These are phyloP conservation scores for Panorpa germanica DNA, from an alignment of 2,888 invertebrate species.

Conservation along the genomic window DNA sequence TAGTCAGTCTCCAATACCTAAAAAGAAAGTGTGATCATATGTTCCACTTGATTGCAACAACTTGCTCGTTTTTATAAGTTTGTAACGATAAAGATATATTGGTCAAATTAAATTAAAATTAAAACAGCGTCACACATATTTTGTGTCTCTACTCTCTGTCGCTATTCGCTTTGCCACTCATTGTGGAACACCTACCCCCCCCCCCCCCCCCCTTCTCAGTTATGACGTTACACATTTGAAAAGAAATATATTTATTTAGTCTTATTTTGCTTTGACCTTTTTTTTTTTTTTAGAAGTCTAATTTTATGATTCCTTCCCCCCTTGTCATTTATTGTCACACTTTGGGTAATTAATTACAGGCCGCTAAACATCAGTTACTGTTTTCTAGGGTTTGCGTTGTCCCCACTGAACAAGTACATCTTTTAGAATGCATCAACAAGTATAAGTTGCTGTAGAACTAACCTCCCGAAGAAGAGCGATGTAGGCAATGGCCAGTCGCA, in stretches of 20 bases:
- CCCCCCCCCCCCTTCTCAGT: too few relatives aligned
- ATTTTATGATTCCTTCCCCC: too few relatives aligned
- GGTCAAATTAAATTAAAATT: neutral
- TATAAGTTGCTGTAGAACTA: conserved; percentile 10
- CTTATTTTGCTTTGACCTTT: too few relatives aligned
- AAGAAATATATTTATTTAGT: too few relatives aligned
- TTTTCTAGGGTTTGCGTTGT: neutral
- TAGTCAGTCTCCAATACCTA: conserved; percentile 67
- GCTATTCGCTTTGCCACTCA: too few relatives aligned
- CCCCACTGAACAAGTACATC: neutral
- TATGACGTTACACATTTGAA: too few relatives aligned
- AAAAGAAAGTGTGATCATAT: conserved; percentile 6
- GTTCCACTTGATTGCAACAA: neutral
- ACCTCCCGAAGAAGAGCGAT: conserved; percentile 79
- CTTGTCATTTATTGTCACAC: too few relatives aligned
- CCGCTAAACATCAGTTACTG: neutral
- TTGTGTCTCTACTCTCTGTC: too few relatives aligned
- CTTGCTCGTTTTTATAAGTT: neutral
- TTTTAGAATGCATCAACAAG: neutral
- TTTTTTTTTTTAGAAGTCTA: too few relatives aligned
- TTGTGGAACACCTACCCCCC: too few relatives aligned
- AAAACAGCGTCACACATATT: too few relatives aligned
- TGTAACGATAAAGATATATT: neutral
- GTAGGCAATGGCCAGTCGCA: conserved; percentile 92
- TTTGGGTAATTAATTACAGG: too few relatives aligned